Evolutionary conservation across 92 coral and sea anemone genomes (phyloP).

Genomic region (Epizoanthus rinbou): DNA sequence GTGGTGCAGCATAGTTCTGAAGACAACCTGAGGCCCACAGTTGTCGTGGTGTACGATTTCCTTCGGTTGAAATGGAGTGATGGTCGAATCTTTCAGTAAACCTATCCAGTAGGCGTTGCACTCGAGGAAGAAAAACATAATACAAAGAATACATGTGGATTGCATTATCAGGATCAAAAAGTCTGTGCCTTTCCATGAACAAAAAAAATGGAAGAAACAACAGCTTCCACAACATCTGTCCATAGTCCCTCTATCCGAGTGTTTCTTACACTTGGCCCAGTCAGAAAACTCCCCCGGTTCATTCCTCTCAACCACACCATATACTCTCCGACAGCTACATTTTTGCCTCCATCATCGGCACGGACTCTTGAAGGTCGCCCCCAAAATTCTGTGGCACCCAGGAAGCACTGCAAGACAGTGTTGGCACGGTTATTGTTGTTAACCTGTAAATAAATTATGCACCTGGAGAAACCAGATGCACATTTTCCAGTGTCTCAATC

Average conservation of each 20-base stretch:
- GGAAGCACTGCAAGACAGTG: too few species aligned
- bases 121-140: slow-evolving; percentile 49
- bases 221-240: slow-evolving; percentile 56
- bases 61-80: slow-evolving; percentile 49
- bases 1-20: slow-evolving; percentile 5
- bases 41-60: slow-evolving; percentile 53
- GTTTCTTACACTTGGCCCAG: slow-evolving; percentile 59
- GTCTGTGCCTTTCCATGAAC: slow-evolving; percentile 43
- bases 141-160: slow-evolving; percentile 47
- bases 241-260: slow-evolving; percentile 61
- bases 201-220: slow-evolving; percentile 44
- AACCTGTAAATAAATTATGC: too few species aligned
- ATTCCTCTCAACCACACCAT: slow-evolving; percentile 41
- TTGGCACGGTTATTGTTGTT: too few species aligned
- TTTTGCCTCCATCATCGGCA: too few species aligned
- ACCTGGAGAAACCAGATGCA: too few species aligned
- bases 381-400: too few species aligned
- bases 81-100: slow-evolving; percentile 37
- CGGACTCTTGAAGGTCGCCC: too few species aligned
- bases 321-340: slow-evolving; percentile 33
- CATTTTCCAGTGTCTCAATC: too few species aligned
- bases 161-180: slow-evolving; percentile 29
- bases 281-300: slow-evolving; percentile 50
- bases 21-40: slow-evolving; percentile 55
- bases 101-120: slow-evolving; percentile 47